Conservation (phyloP, 2,797 vertebrate species). For the Loris lydekkerianus region DNA sequence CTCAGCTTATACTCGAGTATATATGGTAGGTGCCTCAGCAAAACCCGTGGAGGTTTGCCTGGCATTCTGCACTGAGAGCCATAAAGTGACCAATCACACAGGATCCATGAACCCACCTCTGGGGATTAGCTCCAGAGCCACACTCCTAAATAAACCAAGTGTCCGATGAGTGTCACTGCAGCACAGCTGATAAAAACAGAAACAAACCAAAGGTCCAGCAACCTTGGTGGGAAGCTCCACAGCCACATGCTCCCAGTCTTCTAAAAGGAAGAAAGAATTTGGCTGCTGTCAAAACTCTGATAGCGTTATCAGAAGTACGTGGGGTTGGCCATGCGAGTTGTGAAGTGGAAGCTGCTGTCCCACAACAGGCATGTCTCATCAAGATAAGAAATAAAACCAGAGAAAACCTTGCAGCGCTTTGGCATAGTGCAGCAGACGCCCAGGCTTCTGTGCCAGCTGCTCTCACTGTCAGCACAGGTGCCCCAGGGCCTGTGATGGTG, state of each 20-base stretch:
- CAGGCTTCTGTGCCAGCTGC: not conserved
- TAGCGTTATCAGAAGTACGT: too few species aligned
- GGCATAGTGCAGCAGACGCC: not conserved
- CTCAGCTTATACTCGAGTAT: too few species aligned
- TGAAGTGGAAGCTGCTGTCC: not conserved
- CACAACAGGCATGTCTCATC: not conserved
- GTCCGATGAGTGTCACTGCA: not conserved
- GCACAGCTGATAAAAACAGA: not conserved
- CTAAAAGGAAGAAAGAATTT: not conserved
- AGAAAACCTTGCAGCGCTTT: not conserved
- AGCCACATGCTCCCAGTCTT: not conserved
- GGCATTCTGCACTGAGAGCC: not conserved
- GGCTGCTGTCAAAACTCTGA: not conserved
- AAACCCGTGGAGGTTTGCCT: too few species aligned
- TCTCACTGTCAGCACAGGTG: fast-evolving
- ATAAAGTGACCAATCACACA: not conserved
- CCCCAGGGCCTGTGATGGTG: not conserved
- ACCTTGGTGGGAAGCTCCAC: not conserved
- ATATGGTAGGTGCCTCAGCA: not conserved
- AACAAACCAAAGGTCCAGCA: too few species aligned
- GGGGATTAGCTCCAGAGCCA: not conserved
- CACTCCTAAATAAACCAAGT: not conserved
- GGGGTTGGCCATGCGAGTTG: not conserved
- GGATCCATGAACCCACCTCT: too few species aligned
- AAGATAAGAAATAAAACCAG: not conserved